Evolutionary conservation across 2,888 invertebrate species (phyloP), one percentile per base, ranked within the genome.

Genomic region (Fragum fragum): DNA sequence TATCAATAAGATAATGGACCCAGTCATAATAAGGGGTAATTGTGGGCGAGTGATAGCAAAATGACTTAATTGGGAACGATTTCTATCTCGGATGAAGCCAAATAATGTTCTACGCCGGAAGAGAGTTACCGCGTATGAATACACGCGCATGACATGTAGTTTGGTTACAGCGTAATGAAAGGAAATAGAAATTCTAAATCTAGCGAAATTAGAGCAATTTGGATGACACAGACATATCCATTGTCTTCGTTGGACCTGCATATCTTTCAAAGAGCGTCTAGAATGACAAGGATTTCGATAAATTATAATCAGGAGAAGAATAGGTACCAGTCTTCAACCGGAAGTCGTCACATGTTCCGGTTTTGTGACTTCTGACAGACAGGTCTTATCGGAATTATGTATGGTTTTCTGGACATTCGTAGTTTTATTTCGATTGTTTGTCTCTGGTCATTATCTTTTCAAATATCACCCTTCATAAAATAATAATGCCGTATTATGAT

Each of bases 1-100:
- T 72, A 83, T 83, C 83, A 83, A 80, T 80, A 83, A 80, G 83
- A 83, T 83, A 83, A 83, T 80, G 72, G 70, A 76, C 73, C 70
- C 70, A 66, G 52, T 23, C 57, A 76, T 77, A 83, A 83, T 79
- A 47, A 76, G 74, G 79, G 61, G 79, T 79, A 83, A 83, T 83
- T 83, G 73, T 72, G 42, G 57, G 32, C 70, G 73, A 83, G 75
- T 85, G 85, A 85, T 85, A 85, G 81, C 79, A 81, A 85, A 85
- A 85, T 85, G 63, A 81, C 76, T 76, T 85, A 85, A 85, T 85
- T 79, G 81, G 73, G 26, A 47, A 53, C 61, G 85, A 85, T 85
- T 76, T 74, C 59, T 77, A 85, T 85, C 85, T 63, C 85, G 81
- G 79, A 85, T 79, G 85, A 68, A 76, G 74, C 73, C 28, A 52